Evolutionary conservation across 2,113 vertebrate species (phyloP), one percentile per base, ranked within the genome.

Genomic region (Clarias gariepinus): DNA sequence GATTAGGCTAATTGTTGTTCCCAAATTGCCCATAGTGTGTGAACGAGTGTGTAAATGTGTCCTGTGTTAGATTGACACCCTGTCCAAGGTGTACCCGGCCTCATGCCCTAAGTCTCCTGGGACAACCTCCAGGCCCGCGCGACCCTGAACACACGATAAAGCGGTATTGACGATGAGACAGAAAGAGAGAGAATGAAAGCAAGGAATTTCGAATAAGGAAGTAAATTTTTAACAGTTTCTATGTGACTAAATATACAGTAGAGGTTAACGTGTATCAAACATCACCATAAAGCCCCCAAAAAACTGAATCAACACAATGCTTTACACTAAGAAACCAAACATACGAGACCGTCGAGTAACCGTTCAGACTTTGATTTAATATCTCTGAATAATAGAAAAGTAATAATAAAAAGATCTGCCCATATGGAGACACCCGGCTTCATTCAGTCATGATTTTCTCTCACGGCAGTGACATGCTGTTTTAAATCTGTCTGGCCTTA

Each of bases 371-470:
- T 69, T 69, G 18, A 33, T 28, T 28, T 28, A 25, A 63, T 63
- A n/a, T 19, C 1, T 69, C 66, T 33, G 66, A 69, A 33, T 33
- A 69, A 69, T 69, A 69, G 15, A 10, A 19, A 15, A 69, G 66
- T 69, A 19, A 69, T 66, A 66, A 66, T 69, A 33, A 19, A 73
- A 41, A 73, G 33, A 73, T 41, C 69, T 73, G 33, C 2, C 19
- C 69, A 41, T 73, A 25, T n/a, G 73, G 21, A 52, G 73, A 76
- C 73, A 52, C 73, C 73, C 13, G 69, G 69, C 69, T 73, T 73
- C 33, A 21, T 73, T 73, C 15, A 76, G 73, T n/a, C 23, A 52
- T 23, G 41, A 25, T 41, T 76, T 76, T 25, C 41, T 76, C 69
- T 36, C 33, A 12, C 33, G 33, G 9, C 19, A 23, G 23, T 76